phyloP scores from a whole-genome alignment of 2,888 invertebrate species.

The Cryptosula pallasiana region DNA sequence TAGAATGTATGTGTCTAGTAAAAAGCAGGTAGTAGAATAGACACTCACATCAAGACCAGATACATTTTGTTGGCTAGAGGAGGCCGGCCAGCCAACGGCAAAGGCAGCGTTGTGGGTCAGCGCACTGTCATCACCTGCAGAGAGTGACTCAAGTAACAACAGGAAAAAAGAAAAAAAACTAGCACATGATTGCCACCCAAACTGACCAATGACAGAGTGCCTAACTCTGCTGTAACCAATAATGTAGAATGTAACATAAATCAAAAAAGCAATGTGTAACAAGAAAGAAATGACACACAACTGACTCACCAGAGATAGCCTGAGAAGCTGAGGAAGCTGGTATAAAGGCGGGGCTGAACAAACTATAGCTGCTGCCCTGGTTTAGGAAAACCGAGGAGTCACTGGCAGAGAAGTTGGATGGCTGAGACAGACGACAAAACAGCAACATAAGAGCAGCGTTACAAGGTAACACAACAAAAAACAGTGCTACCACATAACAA shows the following conservation, averaged over 20 bases:
- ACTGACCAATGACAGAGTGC: too few species aligned
- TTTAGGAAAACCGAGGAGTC: not conserved
- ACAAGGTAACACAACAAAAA: too few species aligned
- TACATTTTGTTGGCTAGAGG: not conserved
- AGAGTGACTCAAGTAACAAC: too few species aligned
- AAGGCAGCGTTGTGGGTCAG: not conserved
- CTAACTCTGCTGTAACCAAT: too few species aligned
- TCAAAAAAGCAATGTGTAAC: not conserved
- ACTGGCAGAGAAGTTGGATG: slow-evolving; percentile 21
- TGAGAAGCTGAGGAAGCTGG: not conserved
- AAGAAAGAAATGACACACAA: not conserved
- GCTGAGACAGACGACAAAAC: too few species aligned
- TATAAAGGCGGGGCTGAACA: not conserved
- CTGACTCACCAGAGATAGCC: not conserved
- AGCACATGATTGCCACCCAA: too few species aligned
- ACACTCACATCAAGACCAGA: not conserved
- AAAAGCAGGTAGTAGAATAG: too few species aligned
- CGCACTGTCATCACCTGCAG: not conserved
- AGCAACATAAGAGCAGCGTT: too few species aligned
- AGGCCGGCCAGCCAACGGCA: not conserved
- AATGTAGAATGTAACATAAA: not conserved
- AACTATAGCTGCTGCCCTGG: not conserved
- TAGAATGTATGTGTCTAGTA: too few species aligned
- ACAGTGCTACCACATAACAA: too few species aligned
- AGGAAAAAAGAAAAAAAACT: too few species aligned